phyloP scores from a whole-genome alignment of 2,797 vertebrate genomes.

The Pogoniulus pusillus region DNA sequence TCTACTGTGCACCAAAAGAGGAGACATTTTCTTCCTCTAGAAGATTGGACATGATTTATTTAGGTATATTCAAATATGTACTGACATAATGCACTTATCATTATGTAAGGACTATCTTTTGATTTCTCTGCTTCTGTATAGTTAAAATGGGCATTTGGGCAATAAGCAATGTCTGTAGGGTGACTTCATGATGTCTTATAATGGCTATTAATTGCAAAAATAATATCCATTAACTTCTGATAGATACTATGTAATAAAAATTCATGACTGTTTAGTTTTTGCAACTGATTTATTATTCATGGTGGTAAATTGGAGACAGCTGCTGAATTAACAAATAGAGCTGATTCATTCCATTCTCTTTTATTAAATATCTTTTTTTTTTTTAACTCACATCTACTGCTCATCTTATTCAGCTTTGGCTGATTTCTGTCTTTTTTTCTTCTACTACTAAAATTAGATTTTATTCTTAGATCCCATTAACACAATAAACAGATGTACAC shows the following conservation, averaged over 20 bases:
- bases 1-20: background rate
- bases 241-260: background rate
- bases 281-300: background rate
- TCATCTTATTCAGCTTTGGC: conserved; percentile 58
- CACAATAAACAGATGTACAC: background rate
- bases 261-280: background rate
- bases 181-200: background rate
- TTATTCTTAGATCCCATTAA: conserved; percentile 22
- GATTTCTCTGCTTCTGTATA: background rate
- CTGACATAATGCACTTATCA: background rate
- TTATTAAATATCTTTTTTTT: background rate
- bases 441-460: conserved; percentile 64
- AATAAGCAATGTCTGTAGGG: background rate
- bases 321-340: conserved; percentile 49
- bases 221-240: background rate
- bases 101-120: background rate
- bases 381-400: background rate
- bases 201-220: background rate
- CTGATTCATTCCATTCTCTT: conserved; percentile 18
- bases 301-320: conserved; percentile 42
- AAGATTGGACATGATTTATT: background rate
- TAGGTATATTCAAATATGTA: background rate
- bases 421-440: conserved; percentile 67
- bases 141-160: background rate
- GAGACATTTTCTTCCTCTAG: background rate